Evolutionary conservation across 2,888 invertebrate genomes (phyloP).

Genomic region (Salpingus planirostris): DNA sequence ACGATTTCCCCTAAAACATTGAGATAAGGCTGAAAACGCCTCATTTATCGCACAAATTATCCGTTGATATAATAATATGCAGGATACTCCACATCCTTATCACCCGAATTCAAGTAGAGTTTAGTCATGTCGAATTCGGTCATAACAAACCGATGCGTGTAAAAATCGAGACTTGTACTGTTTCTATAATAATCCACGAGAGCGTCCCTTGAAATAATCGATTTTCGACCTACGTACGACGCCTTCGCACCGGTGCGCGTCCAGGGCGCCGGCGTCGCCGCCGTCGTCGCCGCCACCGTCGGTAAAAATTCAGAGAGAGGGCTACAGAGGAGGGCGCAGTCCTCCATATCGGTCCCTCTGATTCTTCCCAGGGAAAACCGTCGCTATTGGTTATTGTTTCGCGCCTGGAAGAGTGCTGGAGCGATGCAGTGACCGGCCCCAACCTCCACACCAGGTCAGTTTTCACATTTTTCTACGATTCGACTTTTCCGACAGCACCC

Average conservation of each 20-base stretch:
- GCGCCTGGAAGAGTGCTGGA: slow-evolving; percentile 17
- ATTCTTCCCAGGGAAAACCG: too few species aligned
- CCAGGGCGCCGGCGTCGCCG: slow-evolving; percentile 27
- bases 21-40: too few species aligned
- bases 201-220: slow-evolving; percentile 28
- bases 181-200: too few species aligned
- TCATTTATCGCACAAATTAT: too few species aligned
- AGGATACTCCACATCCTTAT: too few species aligned
- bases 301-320: slow-evolving; percentile 24
- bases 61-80: too few species aligned
- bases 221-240: slow-evolving; percentile 36
- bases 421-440: slow-evolving; percentile 27
- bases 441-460: slow-evolving; percentile 14
- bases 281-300: slow-evolving; percentile 24
- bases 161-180: too few species aligned
- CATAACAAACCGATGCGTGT: too few species aligned
- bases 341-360: slow-evolving; percentile 14
- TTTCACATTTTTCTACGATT: slow-evolving; percentile 1
- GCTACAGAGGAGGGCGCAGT: slow-evolving; percentile 18
- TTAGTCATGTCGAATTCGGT: too few species aligned
- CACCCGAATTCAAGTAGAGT: too few species aligned
- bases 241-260: slow-evolving; percentile 31
- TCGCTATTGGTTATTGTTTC: slow-evolving; percentile 19
- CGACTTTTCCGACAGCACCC: background rate
- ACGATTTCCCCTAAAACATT: too few species aligned